Evolutionary conservation across 2,113 vertebrate species (phyloP), one percentile per base, ranked within the genome.

Genomic region (Tamias sibiricus): DNA sequence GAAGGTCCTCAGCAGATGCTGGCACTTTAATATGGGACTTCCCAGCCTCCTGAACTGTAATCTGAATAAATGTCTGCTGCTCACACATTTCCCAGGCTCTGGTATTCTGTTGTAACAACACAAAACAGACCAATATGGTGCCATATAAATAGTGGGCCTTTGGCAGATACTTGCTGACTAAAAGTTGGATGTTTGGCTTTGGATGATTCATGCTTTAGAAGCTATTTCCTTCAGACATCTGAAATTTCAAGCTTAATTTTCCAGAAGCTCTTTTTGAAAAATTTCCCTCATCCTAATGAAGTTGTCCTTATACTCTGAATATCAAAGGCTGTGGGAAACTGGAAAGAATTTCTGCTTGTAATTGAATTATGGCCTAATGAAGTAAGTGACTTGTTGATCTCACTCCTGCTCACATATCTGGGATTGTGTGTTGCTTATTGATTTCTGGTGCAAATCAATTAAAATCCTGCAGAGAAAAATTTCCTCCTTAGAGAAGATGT

Each of bases 371-470:
- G 92, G 64, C 83, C 80, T 86, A 96, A 95, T 92, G 32, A 57
- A 95, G 14, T 79, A 89, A 79, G 44, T 84, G 75, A 81, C 26
- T 40, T 1, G 19, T 86, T 92, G 4, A n/a, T 97, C 57, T 62
- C 4, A 77, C 93, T 97, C 88, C 86, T 94, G n/a, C 24, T 87
- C 40, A 47, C 26, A 40, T 86, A 89, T 92, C 44, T 80, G 59
- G 66, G 37, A 64, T 59, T 76, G 17, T 62, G 7, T 16, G 57
- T 49, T 69, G 72, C 69, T 84, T 91, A 88, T 72, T 86, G 90
- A 97, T 92, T 79, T 40, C 75, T 93, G 66, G 6, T 90, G 28
- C 74, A 95, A 97, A 82, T 95, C 37, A 49, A 42, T 95, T 92
- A 87, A 0, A 2, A 59, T 83, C 87, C 4, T 82, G 16, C 72